Conservation (phyloP, 2,888 invertebrate species). For the Eledona agricola region DNA sequence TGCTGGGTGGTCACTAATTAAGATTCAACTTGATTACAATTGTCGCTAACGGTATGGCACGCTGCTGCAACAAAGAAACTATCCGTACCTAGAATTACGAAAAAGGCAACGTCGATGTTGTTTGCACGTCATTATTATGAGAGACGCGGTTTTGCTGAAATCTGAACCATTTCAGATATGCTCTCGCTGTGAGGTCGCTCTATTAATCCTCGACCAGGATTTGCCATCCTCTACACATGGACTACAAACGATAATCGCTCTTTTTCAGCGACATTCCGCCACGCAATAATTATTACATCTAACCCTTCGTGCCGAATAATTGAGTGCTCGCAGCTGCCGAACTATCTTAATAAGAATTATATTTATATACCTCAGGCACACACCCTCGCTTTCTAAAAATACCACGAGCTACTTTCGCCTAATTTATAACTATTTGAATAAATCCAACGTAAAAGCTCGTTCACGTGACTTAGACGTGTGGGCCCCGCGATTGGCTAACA, state of each 20-base stretch:
- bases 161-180: slow-evolving; percentile 63
- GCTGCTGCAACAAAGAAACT: slow-evolving; percentile 60
- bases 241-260: no score
- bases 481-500: slow-evolving; percentile 57
- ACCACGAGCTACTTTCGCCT: slow-evolving; percentile 19
- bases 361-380: slow-evolving; percentile 34
- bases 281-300: no score
- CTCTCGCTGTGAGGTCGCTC: slow-evolving; percentile 59
- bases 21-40: slow-evolving; percentile 65
- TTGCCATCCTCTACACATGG: no score
- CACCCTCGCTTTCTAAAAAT: slow-evolving; percentile 37
- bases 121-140: slow-evolving; percentile 61
- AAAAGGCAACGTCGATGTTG: slow-evolving; percentile 60
- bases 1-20: slow-evolving; percentile 65
- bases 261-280: no score
- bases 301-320: slow-evolving; percentile 13
- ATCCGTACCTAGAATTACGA: slow-evolving; percentile 61
- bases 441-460: slow-evolving; percentile 49
- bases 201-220: no score
- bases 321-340: slow-evolving; percentile 34
- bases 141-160: slow-evolving; percentile 58
- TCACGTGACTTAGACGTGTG: slow-evolving; percentile 55
- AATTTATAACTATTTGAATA: slow-evolving; percentile 52
- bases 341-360: slow-evolving; percentile 16
- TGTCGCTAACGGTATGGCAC: slow-evolving; percentile 64